phyloP scores from a whole-genome alignment of 2,113 vertebrate genomes.

The Boleophthalmus pectinirostris region DNA sequence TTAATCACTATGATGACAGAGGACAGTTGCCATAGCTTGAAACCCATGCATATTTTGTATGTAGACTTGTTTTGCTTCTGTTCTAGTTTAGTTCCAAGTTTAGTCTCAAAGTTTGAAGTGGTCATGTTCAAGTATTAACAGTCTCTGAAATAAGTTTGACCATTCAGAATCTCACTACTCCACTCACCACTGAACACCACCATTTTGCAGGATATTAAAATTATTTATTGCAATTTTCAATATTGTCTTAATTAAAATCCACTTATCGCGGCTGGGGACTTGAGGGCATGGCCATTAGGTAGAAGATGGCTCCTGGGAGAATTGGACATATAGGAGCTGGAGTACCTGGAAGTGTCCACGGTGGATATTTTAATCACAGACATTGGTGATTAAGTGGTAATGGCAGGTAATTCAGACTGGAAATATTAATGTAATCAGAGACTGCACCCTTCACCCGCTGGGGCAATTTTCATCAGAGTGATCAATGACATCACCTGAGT shows the following conservation, averaged over 20 bases:
- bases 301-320: constrained; percentile 38
- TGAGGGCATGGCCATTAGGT: constrained; percentile 52
- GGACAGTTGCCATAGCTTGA: no score
- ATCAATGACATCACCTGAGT: not conserved
- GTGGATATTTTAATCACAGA: constrained; percentile 21
- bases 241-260: constrained; percentile 73
- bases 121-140: no score
- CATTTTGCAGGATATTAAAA: constrained; percentile 61
- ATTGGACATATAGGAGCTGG: constrained; percentile 36
- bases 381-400: constrained; percentile 26
- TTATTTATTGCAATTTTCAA: constrained; percentile 70
- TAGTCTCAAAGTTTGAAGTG: not conserved
- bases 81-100: no score
- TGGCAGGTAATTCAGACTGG: not conserved
- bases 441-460: constrained; percentile 1
- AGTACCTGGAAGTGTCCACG: constrained; percentile 6
- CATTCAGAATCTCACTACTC: not conserved
- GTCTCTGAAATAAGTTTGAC: not conserved
- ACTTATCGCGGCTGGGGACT: constrained; percentile 64
- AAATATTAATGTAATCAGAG: constrained; percentile 1
- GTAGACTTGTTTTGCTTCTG: no score
- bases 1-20: no score
- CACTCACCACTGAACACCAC: constrained; percentile 17
- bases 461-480: not conserved
- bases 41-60: no score